Percentiles rank a stretch among this genome's conserved stretches.
These are phyloP conservation scores for Anolis carolinensis DNA, from an alignment of 2,113 vertebrate genomes.

Conservation along the genomic window DNA sequence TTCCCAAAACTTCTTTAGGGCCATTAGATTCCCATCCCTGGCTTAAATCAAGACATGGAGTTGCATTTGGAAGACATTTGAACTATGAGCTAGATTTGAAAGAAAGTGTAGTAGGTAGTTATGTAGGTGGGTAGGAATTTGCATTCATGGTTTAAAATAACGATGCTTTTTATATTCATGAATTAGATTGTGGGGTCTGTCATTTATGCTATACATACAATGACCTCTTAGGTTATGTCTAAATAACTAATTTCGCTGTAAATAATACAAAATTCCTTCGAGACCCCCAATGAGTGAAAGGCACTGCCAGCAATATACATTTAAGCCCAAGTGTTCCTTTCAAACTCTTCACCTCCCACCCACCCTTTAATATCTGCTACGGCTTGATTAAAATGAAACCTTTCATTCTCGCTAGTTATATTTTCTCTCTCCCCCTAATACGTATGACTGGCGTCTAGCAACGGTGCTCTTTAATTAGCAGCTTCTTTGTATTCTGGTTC, in stretches of 20 bases:
- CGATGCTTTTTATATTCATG: background rate
- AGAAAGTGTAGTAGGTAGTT: too few species aligned
- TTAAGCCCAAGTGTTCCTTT: constrained; percentile 19
- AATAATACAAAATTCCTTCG: background rate
- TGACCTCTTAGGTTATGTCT: background rate
- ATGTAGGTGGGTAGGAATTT: too few species aligned
- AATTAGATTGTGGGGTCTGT: background rate
- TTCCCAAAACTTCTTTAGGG: too few species aligned
- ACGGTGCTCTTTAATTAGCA: constrained; percentile 56
- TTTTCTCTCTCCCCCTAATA: constrained; percentile 41
- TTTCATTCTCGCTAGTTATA: background rate
- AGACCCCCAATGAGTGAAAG: background rate
- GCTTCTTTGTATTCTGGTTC: constrained; percentile 55
- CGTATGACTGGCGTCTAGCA: constrained; percentile 32
- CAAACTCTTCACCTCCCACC: constrained; percentile 8
- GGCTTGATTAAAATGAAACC: constrained; percentile 49
- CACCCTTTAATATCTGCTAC: constrained; percentile 20
- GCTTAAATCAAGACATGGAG: background rate
- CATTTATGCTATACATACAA: background rate
- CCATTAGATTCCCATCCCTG: too few species aligned
- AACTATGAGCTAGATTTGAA: background rate
- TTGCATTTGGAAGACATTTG: background rate
- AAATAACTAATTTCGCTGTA: background rate
- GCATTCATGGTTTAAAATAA: background rate
- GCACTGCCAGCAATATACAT: background rate